Base-by-base conservation (phyloP, 2,113 vertebrate genomes). In the Embiotoca jacksoni region DNA sequence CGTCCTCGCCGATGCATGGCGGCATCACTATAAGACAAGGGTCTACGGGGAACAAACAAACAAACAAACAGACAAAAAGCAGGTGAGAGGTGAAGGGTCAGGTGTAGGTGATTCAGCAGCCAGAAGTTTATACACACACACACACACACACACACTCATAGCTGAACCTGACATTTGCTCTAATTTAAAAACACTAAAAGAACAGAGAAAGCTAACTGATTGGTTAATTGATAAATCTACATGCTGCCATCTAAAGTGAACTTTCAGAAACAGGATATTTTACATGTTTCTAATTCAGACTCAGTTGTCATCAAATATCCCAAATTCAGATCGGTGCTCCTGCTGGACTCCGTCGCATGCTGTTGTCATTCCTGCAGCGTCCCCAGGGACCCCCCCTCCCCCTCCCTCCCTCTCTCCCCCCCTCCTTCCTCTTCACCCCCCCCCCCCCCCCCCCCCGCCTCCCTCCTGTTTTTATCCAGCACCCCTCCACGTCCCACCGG, bases 1-100 rank as follows among this genome's bases (percentile, higher is more conserved):
- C 98, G 49, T 95, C 98, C 65, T 98, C 97, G 7, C 95, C 95
- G 58, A 97, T 95, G 90, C 98, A 99, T 0, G 97, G 97, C 1
- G 98, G 97, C 81, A 93, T 96, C 86, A 99, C 93, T 0, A 90
- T 93, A 44, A 95, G 93, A 84, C 96, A 99, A 35, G 96, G 96
- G 90, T 99, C 98, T 99, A 55, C 36, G 5, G 32, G 72, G 36
- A 23, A 23, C 23, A 23, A 23, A 23, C 23, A 23, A 23, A 23
- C 23, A 23, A 1, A 23, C 23, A 23, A n/a, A 6, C 68, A 33
- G 78, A 73, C 10, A 10, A 68, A 33, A 52, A 55, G 10, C 14
- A 70, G 67, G 50, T 80, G n/a, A 80, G 46, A 58, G 16, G 10
- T 3, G 6, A 9, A 23, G n/a, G 53, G 23, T 57, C 35, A 31